These are phyloP conservation scores for Maniola jurtina DNA, from an alignment of 1,140 invertebrate genomes.

Conservation along the genomic window DNA sequence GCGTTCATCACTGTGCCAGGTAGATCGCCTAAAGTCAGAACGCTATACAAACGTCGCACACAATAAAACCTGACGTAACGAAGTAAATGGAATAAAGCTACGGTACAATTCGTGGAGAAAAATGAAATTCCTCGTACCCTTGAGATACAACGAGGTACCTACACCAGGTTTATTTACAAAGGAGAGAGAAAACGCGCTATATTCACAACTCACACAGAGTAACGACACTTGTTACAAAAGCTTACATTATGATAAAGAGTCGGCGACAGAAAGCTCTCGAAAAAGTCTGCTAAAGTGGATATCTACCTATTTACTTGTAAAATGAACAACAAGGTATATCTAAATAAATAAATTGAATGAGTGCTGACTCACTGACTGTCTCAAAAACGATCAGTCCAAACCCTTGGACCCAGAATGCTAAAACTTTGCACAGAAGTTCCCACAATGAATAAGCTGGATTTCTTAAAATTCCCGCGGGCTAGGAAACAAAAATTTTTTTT, in stretches of 20 bases:
- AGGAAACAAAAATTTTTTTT: too few species aligned
- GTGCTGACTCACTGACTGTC: too few species aligned
- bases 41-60: neutral
- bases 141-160: neutral
- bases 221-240: constrained; percentile 7
- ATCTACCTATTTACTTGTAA: too few species aligned
- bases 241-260: constrained; percentile 3
- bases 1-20: too few species aligned
- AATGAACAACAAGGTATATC: neutral
- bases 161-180: constrained; percentile 3
- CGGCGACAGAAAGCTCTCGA: neutral
- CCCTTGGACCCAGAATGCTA: too few species aligned
- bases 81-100: too few species aligned
- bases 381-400: too few species aligned
- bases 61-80: neutral
- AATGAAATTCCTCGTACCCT: neutral
- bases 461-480: too few species aligned
- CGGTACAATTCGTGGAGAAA: neutral
- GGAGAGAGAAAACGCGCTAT: neutral
- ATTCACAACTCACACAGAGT: constrained; percentile 1
- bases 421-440: too few species aligned
- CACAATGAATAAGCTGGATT: too few species aligned
- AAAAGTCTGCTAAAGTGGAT: neutral
- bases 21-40: neutral
- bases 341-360: too few species aligned